Evolutionary conservation across 1,140 invertebrate species (phyloP).

Genomic region (Drusus annulatus): DNA sequence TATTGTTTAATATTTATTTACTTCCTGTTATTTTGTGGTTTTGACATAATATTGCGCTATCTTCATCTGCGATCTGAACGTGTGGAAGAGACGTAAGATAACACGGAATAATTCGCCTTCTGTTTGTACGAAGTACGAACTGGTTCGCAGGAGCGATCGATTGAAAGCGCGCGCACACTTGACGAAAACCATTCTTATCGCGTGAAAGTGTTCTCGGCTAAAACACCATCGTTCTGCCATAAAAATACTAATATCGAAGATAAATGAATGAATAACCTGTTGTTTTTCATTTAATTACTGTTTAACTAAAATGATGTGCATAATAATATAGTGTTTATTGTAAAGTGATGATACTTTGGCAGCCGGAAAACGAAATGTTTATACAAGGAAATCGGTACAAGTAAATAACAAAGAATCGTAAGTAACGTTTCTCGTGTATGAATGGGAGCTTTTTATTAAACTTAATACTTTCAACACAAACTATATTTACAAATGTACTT

Average conservation of each 20-base stretch:
- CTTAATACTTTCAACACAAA: too few relatives aligned
- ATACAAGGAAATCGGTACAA: constrained; percentile 3
- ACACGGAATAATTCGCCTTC: neutral
- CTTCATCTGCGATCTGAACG: neutral
- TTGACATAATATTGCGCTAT: too few relatives aligned
- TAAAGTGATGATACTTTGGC: neutral
- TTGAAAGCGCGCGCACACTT: constrained; percentile 27
- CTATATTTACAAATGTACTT: too few relatives aligned
- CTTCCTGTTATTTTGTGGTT: too few relatives aligned
- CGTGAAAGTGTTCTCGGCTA: neutral
- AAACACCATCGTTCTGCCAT: constrained; percentile 16
- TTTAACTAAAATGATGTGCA: constrained; percentile 3
- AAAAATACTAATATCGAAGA: constrained; percentile 3
- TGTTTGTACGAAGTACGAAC: neutral
- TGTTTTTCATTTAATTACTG: constrained; percentile 5
- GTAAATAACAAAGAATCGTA: constrained; percentile 42
- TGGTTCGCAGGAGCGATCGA: constrained; percentile 1
- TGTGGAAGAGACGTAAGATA: neutral
- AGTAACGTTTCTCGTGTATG: neutral
- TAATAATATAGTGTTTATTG: neutral
- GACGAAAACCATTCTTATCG: constrained; percentile 22
- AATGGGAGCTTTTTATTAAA: too few relatives aligned
- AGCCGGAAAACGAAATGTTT: constrained; percentile 31
- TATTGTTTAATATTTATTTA: too few relatives aligned
- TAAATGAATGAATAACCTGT: constrained; percentile 30